A percentile compares a stretch with the other conserved stretches of the same genome.
phyloP scores from a whole-genome alignment of 2,797 vertebrate genomes.

The Helicolenus hilgendorfi region DNA sequence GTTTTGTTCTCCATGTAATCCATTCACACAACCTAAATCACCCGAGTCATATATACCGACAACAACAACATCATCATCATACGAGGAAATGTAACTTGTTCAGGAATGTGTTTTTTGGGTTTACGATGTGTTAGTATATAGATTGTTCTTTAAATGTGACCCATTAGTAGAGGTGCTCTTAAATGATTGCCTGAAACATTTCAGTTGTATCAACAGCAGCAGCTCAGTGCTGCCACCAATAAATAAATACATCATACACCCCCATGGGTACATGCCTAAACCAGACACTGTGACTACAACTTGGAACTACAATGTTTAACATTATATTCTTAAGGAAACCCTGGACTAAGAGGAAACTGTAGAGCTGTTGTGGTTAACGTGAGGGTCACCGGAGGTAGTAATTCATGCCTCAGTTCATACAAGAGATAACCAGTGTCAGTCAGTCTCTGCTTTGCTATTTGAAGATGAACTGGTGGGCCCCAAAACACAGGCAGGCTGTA shows the following conservation, averaged over 20 bases:
- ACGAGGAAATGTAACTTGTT: constrained; percentile 44
- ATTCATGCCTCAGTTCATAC: constrained; percentile 75
- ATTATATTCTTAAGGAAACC: constrained; percentile 57
- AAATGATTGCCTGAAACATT: constrained; percentile 63
- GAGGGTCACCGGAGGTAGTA: constrained; percentile 84
- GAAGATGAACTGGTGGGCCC: constrained; percentile 35
- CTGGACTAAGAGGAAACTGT: constrained; percentile 25
- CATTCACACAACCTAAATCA: constrained; percentile 58
- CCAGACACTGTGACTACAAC: constrained; percentile 63
- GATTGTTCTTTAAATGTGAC: constrained; percentile 52
- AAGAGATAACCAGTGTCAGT: constrained; percentile 53
- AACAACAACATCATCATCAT: constrained; percentile 33
- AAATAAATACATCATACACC: constrained; percentile 89
- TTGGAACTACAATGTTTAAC: constrained; percentile 43
- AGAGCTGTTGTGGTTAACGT: constrained; percentile 40
- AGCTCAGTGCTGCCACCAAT: constrained; percentile 74
- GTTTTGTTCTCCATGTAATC: constrained; percentile 34
- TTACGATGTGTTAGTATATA: constrained; percentile 58
- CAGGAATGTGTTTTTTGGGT: constrained; percentile 22
- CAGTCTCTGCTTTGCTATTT: constrained; percentile 51
- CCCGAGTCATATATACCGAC: constrained; percentile 30
- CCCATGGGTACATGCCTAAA: constrained; percentile 62
- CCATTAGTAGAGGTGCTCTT: constrained; percentile 61
- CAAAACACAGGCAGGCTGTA: constrained; percentile 29
- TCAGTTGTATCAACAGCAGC: constrained; percentile 66